Evolutionary conservation across 2,797 vertebrate genomes (phyloP).

Genomic region (Odontamblyopus lacepedii): DNA sequence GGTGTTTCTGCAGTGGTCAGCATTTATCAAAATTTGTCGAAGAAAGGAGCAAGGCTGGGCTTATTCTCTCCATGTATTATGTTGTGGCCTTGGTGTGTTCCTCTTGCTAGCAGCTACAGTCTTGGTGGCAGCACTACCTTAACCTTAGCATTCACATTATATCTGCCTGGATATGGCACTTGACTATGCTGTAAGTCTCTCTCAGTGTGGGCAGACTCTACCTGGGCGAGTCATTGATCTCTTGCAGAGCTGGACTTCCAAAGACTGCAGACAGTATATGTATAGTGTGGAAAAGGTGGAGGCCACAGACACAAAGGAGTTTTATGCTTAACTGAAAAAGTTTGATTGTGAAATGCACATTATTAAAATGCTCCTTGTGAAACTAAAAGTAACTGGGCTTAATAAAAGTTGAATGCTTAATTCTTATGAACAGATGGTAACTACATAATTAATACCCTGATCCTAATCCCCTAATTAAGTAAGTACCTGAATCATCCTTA

Average conservation of each 20-base stretch:
- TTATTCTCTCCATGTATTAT: conserved; percentile 1
- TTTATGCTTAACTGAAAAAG: conserved; percentile 11
- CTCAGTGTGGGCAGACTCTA: conserved; percentile 51
- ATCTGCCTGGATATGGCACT: conserved; percentile 44
- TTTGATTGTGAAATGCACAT: background rate
- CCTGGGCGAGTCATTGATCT: conserved; percentile 61
- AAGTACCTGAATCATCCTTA: too few species aligned
- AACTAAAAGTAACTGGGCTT: too few species aligned
- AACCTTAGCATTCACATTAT: conserved; percentile 27
- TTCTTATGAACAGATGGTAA: too few species aligned
- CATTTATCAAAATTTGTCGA: background rate
- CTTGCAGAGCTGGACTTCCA: conserved; percentile 39
- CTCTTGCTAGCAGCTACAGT: background rate
- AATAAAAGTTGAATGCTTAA: too few species aligned
- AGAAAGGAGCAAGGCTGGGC: background rate
- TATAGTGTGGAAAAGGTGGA: conserved; percentile 18
- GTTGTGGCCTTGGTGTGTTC: background rate
- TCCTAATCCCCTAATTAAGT: too few species aligned
- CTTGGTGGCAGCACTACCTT: background rate
- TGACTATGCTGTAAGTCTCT: conserved; percentile 53
- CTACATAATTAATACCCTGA: too few species aligned
- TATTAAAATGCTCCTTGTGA: background rate
- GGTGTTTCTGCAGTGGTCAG: background rate
- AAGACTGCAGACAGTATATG: conserved; percentile 26
- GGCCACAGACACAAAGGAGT: conserved; percentile 22